phyloP scores from a whole-genome alignment of 2,113 vertebrate species.

The Larimichthys polyactis region DNA sequence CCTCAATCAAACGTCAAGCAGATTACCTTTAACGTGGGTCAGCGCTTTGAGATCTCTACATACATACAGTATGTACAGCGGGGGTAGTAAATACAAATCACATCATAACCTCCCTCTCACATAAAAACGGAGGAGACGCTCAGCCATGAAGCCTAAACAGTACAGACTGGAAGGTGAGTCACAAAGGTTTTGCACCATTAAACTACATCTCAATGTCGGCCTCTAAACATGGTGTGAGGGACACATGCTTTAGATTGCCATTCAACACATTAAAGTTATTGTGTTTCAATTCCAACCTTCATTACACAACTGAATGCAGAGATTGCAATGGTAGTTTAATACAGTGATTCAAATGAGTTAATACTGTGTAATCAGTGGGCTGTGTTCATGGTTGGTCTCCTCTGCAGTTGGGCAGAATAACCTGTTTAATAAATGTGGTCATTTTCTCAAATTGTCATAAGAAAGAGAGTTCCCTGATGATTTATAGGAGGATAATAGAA shows the following conservation, averaged over 20 bases:
- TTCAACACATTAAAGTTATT: conserved; percentile 70
- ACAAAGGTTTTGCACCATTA: conserved; percentile 69
- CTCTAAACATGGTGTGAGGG: conserved; percentile 25
- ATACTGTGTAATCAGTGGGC: conserved; percentile 51
- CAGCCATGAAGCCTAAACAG: conserved; percentile 35
- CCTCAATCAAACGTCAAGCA: conserved; percentile 59
- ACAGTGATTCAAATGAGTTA: conserved; percentile 53
- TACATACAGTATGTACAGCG: conserved; percentile 7
- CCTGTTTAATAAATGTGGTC: conserved; percentile 45
- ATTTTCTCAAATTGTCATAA: conserved; percentile 29
- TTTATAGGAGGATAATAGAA: conserved; percentile 6
- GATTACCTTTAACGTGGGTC: conserved; percentile 59
- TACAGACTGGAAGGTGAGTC: conserved; percentile 50
- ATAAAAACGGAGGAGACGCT: conserved; percentile 23
- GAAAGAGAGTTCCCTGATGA: conserved; percentile 24
- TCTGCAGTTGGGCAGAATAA: conserved; percentile 25
- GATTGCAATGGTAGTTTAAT: conserved; percentile 51
- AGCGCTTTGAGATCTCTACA: conserved; percentile 36
- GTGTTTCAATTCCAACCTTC: conserved; percentile 70
- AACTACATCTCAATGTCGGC: conserved; percentile 57
- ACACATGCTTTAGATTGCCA: conserved; percentile 30
- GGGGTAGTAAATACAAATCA: conserved; percentile 41
- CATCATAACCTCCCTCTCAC: conserved; percentile 6
- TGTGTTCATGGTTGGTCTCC: conserved; percentile 9
- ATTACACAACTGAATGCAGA: conserved; percentile 69